A percentile compares a stretch with the other conserved stretches of the same genome.
Evolutionary conservation across 2,113 vertebrate genomes (phyloP).

Genomic region (Oncorhynchus mykiss): DNA sequence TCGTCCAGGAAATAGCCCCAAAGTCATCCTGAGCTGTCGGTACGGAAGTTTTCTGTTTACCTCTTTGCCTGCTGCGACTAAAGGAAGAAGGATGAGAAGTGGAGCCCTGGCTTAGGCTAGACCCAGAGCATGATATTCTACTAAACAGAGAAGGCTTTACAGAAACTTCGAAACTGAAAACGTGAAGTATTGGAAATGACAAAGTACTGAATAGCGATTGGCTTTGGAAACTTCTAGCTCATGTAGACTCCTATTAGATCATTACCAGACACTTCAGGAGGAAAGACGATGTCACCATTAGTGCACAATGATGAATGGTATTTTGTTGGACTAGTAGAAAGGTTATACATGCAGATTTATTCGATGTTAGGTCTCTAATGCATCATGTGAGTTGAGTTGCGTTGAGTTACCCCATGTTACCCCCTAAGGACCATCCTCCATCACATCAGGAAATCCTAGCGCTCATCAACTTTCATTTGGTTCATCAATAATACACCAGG

Average conservation of each 20-base stretch:
- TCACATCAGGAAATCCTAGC: background rate
- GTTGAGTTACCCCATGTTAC: background rate
- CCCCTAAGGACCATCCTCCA: background rate
- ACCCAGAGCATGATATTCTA: too few relatives aligned
- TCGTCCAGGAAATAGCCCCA: slow-evolving; percentile 40
- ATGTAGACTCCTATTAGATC: too few relatives aligned
- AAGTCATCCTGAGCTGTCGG: slow-evolving; percentile 22
- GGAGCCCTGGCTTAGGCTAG: background rate
- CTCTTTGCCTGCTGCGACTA: background rate
- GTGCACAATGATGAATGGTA: too few relatives aligned
- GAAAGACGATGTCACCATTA: too few relatives aligned
- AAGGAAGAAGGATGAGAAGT: background rate
- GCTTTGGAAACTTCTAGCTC: too few relatives aligned
- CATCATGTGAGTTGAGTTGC: background rate
- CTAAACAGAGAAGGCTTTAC: too few relatives aligned
- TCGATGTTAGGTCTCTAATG: background rate
- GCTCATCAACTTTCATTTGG: slow-evolving; percentile 2
- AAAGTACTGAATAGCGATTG: too few relatives aligned
- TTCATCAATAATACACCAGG: slow-evolving; percentile 23
- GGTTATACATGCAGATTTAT: too few relatives aligned
- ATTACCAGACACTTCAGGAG: too few relatives aligned
- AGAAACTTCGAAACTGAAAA: too few relatives aligned
- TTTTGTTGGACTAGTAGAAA: too few relatives aligned
- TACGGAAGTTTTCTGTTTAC: background rate
- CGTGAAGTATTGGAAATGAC: too few relatives aligned